Percentiles rank a stretch among this genome's conserved stretches.
Evolutionary conservation across 2,888 invertebrate species (phyloP).

Genomic region (Maniola hyperantus): DNA sequence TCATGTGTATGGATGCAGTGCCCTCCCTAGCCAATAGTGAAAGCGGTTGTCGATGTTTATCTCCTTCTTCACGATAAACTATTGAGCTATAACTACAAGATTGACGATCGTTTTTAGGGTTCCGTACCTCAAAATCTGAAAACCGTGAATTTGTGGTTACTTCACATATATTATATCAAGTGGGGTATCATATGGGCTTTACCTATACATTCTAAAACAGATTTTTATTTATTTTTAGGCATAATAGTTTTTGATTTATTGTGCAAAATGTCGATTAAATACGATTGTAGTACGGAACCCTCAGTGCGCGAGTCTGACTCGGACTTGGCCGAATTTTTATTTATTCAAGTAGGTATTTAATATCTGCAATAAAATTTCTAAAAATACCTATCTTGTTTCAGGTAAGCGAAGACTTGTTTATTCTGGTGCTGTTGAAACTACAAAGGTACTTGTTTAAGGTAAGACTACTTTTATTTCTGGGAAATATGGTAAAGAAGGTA

Average conservation of each 20-base stretch:
- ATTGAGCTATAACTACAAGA: neutral
- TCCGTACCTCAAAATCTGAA: no score
- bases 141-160: no score
- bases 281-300: no score
- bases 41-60: conserved; percentile 32
- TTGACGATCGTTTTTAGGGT: neutral
- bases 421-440: conserved; percentile 19
- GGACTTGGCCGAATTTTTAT: conserved; percentile 8
- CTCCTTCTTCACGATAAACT: conserved; percentile 16
- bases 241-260: no score
- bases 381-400: conserved; percentile 46
- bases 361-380: conserved; percentile 23
- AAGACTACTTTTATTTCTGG: conserved; percentile 26
- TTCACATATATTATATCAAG: no score
- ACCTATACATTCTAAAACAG: no score
- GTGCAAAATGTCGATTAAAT: no score
- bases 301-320: no score
- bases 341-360: no score
- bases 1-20: conserved; percentile 64
- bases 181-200: no score
- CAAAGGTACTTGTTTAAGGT: conserved; percentile 20
- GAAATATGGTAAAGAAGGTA: neutral
- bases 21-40: conserved; percentile 44
- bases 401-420: conserved; percentile 41
- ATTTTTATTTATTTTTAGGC: no score